Conservation (phyloP, 1,140 invertebrate genomes). For the Chionoecetes opilio region DNA sequence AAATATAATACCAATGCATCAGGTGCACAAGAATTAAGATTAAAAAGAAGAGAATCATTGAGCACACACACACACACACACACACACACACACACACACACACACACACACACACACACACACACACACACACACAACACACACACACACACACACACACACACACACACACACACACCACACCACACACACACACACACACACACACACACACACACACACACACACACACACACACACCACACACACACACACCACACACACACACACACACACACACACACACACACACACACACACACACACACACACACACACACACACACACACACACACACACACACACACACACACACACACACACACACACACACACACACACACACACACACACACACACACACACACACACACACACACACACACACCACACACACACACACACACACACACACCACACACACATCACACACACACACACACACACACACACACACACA, state of each 20-base stretch:
- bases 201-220: background rate
- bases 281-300: slow-evolving; percentile 27
- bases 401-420: background rate
- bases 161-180: too few species aligned
- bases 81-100: slow-evolving; percentile 17
- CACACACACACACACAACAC: slow-evolving; percentile 25
- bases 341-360: slow-evolving; percentile 27
- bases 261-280: slow-evolving; percentile 27
- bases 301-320: background rate
- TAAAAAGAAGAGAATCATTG: too few species aligned
- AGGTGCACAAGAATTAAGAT: background rate
- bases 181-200: slow-evolving; percentile 25
- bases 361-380: slow-evolving; percentile 27
- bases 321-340: slow-evolving; percentile 11
- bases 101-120: slow-evolving; percentile 27
- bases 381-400: background rate
- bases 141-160: background rate
- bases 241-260: too few species aligned
- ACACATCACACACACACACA: slow-evolving; percentile 27
- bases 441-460: slow-evolving; percentile 25
- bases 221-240: slow-evolving; percentile 15
- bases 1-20: background rate
- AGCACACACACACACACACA: too few species aligned
- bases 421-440: slow-evolving; percentile 27
- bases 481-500: too few species aligned